Conservation (phyloP, 2,888 invertebrate genomes). For the Nemapogon koenigi region DNA sequence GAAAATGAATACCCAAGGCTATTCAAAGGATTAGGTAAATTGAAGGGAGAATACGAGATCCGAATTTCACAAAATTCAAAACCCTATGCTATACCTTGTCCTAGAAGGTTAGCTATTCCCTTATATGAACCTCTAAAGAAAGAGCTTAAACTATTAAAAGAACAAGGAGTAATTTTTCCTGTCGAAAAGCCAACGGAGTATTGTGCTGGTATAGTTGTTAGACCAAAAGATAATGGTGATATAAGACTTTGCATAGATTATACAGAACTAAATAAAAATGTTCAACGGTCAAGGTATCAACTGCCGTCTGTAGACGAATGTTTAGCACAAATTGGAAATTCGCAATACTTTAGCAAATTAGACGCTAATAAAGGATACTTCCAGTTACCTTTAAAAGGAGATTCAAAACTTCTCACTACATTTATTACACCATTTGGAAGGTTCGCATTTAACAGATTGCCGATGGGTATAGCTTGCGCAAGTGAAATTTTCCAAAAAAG, state of each 20-base stretch:
- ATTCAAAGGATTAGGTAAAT: too few species aligned
- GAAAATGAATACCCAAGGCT: too few species aligned
- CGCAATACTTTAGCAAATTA: slow-evolving; percentile 13
- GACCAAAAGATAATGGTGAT: slow-evolving; percentile 7
- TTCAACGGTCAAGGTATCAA: slow-evolving; percentile 4
- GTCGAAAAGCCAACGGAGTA: slow-evolving; percentile 9
- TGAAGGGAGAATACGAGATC: too few species aligned
- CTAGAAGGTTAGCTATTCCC: not conserved
- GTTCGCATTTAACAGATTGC: slow-evolving; percentile 14
- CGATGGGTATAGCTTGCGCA: slow-evolving; percentile 14
- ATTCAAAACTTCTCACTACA: slow-evolving; percentile 12
- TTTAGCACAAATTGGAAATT: slow-evolving; percentile 2
- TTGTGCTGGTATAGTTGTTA: slow-evolving; percentile 8
- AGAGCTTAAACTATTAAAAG: not conserved
- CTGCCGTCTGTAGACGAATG: slow-evolving; percentile 8
- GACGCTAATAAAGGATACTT: slow-evolving; percentile 14
- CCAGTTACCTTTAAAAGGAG: slow-evolving; percentile 11
- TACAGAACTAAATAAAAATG: slow-evolving; percentile 10
- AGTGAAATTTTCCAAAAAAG: too few species aligned
- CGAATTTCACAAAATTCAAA: too few species aligned
- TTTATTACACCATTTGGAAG: slow-evolving; percentile 16
- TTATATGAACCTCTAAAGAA: not conserved
- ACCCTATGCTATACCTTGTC: slow-evolving; percentile 6
- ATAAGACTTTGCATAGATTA: slow-evolving; percentile 8
- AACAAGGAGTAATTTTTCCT: slow-evolving; percentile 1